Evolutionary conservation across 1,140 invertebrate genomes (phyloP).

Genomic region (Scaptomyza pallida): DNA sequence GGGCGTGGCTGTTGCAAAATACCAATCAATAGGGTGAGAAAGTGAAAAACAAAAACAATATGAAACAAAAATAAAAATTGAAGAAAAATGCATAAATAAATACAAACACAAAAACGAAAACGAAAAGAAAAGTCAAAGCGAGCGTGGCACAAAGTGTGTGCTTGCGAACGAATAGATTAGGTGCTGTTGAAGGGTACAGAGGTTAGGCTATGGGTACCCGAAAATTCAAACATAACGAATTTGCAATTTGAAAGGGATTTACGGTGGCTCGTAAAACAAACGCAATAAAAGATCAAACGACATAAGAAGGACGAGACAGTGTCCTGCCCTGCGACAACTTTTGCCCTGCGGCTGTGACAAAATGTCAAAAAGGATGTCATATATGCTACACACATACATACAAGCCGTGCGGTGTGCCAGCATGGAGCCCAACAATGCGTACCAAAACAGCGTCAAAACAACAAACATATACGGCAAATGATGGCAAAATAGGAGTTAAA

Average conservation of each 20-base stretch:
- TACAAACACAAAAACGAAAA: conserved; percentile 47
- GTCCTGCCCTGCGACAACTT: conserved; percentile 46
- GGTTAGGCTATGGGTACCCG: conserved; percentile 36
- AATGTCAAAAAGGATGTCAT: conserved; percentile 69
- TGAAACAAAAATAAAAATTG: conserved; percentile 36
- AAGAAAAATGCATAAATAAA: conserved; percentile 62
- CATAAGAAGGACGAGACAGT: conserved; percentile 61
- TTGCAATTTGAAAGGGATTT: conserved; percentile 82
- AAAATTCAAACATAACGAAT: conserved; percentile 80
- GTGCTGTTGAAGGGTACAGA: conserved; percentile 18
- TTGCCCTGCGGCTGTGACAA: conserved; percentile 47
- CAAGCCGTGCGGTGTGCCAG: background rate
- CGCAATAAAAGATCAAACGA: conserved; percentile 82
- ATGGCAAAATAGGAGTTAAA: conserved; percentile 75
- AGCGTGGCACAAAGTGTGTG: conserved; percentile 15
- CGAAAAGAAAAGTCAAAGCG: conserved; percentile 46
- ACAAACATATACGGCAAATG: conserved; percentile 60
- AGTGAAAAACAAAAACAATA: conserved; percentile 5
- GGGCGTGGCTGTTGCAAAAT: conserved; percentile 56
- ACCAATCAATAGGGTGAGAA: conserved; percentile 18
- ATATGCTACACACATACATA: conserved; percentile 37
- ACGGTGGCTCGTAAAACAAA: conserved; percentile 79
- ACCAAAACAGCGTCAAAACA: conserved; percentile 29
- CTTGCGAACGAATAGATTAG: conserved; percentile 5
- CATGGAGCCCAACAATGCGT: conserved; percentile 37